Evolutionary conservation across 2,888 invertebrate species (phyloP), one percentile per base, ranked within the genome.

Genomic region (Rhagophthalmus giganteus): DNA sequence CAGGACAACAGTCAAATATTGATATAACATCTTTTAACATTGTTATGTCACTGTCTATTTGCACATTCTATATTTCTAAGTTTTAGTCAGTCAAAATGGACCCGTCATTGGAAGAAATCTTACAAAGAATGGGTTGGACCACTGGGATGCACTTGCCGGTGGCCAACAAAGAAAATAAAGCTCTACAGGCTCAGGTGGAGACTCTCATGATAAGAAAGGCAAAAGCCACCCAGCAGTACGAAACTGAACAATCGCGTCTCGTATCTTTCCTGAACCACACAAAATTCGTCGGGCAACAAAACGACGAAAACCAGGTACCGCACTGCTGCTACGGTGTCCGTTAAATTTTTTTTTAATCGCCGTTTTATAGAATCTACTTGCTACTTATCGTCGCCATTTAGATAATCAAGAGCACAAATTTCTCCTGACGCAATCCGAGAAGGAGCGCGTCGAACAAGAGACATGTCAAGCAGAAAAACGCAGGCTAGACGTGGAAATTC

Each of bases 61-160:
- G 3, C 2, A 31, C n/a, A 20, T 41, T 42, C 26, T 16, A 44
- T 6, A 13, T 25, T 9, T 13, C 13, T 32, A 44, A 20, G 13
- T 44, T 14, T 20, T 14, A 20, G 28, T 31, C 2, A 9, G 16
- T n/a, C 7, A 40, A 35, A 16, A 52, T 52, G 52, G 46, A 52
- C 35, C 12, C 32, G 27, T 78, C 80, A 59, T 79, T 88, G 67
- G 78, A 81, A 28, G 81, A 85, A 61, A 76, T 88, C 47, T 73
- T 90, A 49, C 81, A 81, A 58, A 80, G 84, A 59, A 76, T 89
- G 49, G 89, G 88, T 1, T 89, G 88, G 86, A 80, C 81, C 45
- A 83, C 86, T 64, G 89, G 90, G 3, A 87, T 88, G 51, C 85
- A 86, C 65, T 81, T 89, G 61, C 92, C 92, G 2, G 80, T 92